Evolutionary conservation across 2,113 vertebrate genomes (phyloP).

Genomic region (Mixornis gularis): DNA sequence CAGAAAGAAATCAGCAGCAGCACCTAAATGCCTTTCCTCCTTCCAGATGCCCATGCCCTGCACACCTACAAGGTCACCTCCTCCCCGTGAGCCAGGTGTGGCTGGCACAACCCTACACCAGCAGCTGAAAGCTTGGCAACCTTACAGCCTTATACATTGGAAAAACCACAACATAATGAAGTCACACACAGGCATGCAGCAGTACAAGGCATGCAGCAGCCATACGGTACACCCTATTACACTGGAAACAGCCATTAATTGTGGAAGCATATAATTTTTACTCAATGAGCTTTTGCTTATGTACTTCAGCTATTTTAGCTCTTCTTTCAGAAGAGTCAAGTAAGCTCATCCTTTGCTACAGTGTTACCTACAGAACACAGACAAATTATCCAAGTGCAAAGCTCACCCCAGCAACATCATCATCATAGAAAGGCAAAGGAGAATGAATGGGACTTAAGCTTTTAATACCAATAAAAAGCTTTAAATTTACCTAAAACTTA

Average conservation of each 20-base stretch:
- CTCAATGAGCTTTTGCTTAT: neutral
- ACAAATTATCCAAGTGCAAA: neutral
- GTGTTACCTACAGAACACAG: neutral
- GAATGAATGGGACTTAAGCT: neutral
- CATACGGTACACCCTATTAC: neutral
- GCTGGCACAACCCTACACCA: neutral
- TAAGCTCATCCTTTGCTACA: neutral
- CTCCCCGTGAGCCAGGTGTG: neutral
- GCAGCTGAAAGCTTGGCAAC: neutral
- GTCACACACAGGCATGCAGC: neutral
- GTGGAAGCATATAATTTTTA: neutral
- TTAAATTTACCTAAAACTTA: neutral
- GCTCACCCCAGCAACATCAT: neutral
- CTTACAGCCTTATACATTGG: neutral
- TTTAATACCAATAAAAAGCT: neutral
- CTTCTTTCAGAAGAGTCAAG: neutral
- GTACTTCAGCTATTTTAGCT: neutral
- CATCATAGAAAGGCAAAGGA: neutral
- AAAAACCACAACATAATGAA: neutral
- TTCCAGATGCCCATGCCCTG: accelerated
- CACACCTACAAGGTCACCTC: neutral
- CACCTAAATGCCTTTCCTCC: neutral
- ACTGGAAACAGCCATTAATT: neutral
- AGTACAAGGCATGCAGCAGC: neutral
- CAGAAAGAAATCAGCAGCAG: neutral